Percentiles rank a stretch among this genome's conserved stretches.
These are phyloP conservation scores for Morpho deidamia DNA, from an alignment of 2,888 invertebrate genomes.

Conservation along the genomic window DNA sequence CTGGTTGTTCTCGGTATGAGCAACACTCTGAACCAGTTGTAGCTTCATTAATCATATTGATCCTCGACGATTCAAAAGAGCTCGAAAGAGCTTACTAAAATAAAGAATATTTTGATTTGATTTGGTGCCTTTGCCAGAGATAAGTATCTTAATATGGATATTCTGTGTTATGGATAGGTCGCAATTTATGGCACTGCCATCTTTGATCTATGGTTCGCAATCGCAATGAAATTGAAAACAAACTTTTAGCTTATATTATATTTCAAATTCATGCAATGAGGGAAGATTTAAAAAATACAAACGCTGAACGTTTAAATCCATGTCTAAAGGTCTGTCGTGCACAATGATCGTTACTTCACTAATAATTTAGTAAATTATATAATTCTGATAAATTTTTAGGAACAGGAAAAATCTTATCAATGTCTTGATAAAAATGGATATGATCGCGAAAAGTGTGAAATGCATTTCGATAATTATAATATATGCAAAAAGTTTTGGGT, in stretches of 20 bases:
- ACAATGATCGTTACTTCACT: no score
- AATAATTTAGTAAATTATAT: not conserved
- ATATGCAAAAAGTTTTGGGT: slow-evolving; percentile 92
- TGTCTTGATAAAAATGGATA: slow-evolving; percentile 85
- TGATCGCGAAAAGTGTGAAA: slow-evolving; percentile 81
- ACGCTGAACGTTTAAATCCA: slow-evolving; percentile 58
- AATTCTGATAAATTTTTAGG: slow-evolving; percentile 62
- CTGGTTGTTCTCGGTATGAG: no score
- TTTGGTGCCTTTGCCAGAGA: no score
- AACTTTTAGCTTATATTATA: not conserved
- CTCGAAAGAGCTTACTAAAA: no score
- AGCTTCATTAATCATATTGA: no score
- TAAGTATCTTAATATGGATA: no score
- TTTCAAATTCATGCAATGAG: slow-evolving; percentile 25
- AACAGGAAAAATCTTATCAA: slow-evolving; percentile 83
- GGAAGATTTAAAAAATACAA: slow-evolving; percentile 47
- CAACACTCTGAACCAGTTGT: no score
- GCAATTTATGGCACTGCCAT: no score
- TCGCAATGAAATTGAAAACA: not conserved
- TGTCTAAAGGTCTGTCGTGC: slow-evolving; percentile 49
- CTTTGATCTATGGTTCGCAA: no score
- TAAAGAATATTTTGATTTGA: no score
- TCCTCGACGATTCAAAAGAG: no score
- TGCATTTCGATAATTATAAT: slow-evolving; percentile 87
- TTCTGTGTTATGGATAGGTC: no score